Evolutionary conservation across 2,888 invertebrate genomes (phyloP), one percentile per base, ranked within the genome.

Genomic region (Thymelicus lineola): DNA sequence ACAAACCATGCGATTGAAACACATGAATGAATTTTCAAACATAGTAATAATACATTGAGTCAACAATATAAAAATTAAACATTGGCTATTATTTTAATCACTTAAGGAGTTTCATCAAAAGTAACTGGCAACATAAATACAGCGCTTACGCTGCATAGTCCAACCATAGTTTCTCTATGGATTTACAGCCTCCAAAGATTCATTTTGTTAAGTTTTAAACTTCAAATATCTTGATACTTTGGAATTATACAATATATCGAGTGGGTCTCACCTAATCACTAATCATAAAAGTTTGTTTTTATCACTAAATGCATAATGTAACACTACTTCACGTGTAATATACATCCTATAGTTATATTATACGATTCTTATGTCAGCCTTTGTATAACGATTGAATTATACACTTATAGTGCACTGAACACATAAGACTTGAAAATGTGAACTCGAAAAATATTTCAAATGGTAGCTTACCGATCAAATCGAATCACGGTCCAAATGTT

Each of bases 221-320:
- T 85, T 85, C 84, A 85, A 82, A 83, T 86, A 86, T 64, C 66
- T 53, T 57, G 15, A 42, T 57, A 59, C 12, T 62, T 70, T 48
- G 7, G 71, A 73, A 73, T 20, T 17, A 58, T 58, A 35, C 62
- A 71, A 73, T 72, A 74, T 67, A 73, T 66, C 68, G 64, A 82
- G 80, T 83, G 84, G 80, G 84, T 79, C 81, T 80, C 80, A 73
- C 82, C 77, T 84, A 83, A 77, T 80, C 83, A 82, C 87, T 88
- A 84, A 82, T 81, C 83, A 84, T 86, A 86, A 85, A 83, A 82
- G 84, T 84, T 86, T 83, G 85, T 85, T 87, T 85, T 85, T 88
- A 89, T 85, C 80, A 77, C 90, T 92, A 89, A 89, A 90, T 88
- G 89, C 88, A 88, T 90, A 90, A 82, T 82, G 82, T 89, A 90